These are phyloP conservation scores for Drosophila neotestacea DNA, from an alignment of 2,888 invertebrate species.

Conservation along the genomic window DNA sequence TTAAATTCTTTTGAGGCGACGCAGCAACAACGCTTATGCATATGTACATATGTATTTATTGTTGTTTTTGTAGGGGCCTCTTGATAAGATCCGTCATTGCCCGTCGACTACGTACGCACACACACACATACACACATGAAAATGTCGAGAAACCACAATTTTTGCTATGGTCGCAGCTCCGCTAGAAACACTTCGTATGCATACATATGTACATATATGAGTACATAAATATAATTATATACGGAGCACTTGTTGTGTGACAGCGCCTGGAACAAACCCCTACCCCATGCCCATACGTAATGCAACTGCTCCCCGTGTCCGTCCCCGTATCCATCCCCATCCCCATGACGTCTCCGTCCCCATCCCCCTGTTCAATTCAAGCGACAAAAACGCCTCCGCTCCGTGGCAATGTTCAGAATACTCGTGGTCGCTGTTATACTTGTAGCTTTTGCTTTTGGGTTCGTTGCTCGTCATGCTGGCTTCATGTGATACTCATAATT, in stretches of 20 bases:
- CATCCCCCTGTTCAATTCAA: conserved; percentile 1
- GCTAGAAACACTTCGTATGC: conserved; percentile 5
- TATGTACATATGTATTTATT: conserved; percentile 22
- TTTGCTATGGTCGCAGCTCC: conserved; percentile 48
- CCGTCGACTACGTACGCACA: conserved; percentile 48
- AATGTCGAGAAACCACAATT: conserved; percentile 48
- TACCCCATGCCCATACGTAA: conserved; percentile 23
- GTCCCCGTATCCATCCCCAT: background rate
- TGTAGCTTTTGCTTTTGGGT: conserved; percentile 61
- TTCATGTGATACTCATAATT: conserved; percentile 71
- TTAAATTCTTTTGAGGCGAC: conserved; percentile 65
- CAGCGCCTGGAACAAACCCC: conserved; percentile 31
- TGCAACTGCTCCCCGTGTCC: conserved; percentile 9
- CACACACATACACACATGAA: conserved; percentile 19
- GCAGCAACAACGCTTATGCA: conserved; percentile 46
- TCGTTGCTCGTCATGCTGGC: conserved; percentile 80
- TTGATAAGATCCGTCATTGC: conserved; percentile 69
- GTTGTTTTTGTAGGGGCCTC: conserved; percentile 61
- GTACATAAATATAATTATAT: conserved; percentile 19
- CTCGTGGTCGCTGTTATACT: background rate
- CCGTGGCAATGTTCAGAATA: conserved; percentile 11
- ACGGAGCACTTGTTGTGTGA: conserved; percentile 63
- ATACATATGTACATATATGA: conserved; percentile 25
- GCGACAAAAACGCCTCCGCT: conserved; percentile 20
- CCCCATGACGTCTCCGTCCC: background rate